Base-by-base conservation (phyloP, 2,113 vertebrate species). In the Stigmatopora nigra region DNA sequence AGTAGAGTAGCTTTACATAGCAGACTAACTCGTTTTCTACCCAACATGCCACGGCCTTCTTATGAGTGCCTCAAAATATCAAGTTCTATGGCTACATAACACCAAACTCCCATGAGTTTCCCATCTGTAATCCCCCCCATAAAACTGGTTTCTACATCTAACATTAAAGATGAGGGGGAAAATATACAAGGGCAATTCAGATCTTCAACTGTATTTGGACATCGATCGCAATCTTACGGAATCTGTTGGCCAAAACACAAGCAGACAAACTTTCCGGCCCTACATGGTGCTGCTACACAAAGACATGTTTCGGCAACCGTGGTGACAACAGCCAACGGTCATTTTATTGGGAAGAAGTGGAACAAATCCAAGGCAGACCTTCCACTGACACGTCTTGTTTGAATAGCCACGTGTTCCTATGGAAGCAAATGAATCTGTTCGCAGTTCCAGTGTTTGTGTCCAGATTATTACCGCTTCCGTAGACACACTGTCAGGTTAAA, bases 361-460 rank as follows among this genome's bases (percentile, higher is more conserved):
- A 88, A 83, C 81, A 71, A 36, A 35, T 81, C 83, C 25, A 31
- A 31, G 25, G 80, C 75, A 80, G 83, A 83, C 81, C 73, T 78
- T 78, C 78, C 81, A 83, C 76, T 75, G 78, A 73, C 74, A 69
- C 65, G 78, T 75, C 80, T 86, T 83, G 85, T 87, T 83, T 84
- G 76, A 84, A 82, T 82, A 80, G 69, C 75, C 73, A 79, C 36
- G 49, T 83, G 67, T 75, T 31, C 59, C 78, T 56, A 71, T 53
- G 76, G 25, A 63, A 75, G 55, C 63, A 72, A 73, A 67, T 77
- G 65, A 5, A 56, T 44, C 67, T 41, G 19, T 12, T 65, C 35
- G 57, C 11, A 1, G 19, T 45, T 52, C 7, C 65, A 77, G 13
- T 17, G 45, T 46, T 31, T 15, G 0, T 0, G 4, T 19, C 17